Percentiles rank a stretch among this genome's conserved stretches.
Conservation (phyloP, 2,113 vertebrate species). For the Orientallactaga bullata region DNA sequence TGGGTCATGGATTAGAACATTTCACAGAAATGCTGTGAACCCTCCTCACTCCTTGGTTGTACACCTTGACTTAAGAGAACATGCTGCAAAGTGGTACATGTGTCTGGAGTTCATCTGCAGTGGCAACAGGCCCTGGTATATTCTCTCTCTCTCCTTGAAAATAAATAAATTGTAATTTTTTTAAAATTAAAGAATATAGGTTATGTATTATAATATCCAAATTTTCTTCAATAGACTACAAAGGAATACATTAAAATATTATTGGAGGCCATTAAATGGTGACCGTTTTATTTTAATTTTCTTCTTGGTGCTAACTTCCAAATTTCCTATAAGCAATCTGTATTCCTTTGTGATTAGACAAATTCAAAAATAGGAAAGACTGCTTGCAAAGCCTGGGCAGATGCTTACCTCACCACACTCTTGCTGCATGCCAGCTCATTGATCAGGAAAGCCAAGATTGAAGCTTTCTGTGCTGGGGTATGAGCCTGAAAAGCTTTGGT, state of each 20-base stretch:
- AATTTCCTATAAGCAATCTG: neutral
- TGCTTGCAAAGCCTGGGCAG: neutral
- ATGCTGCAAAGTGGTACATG: too few species aligned
- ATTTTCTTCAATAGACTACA: conserved; percentile 29
- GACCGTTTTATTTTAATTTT: conserved; percentile 7
- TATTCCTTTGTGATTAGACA: neutral
- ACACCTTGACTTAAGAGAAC: too few species aligned
- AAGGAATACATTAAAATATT: conserved; percentile 30
- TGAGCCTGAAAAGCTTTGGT: conserved; percentile 97
- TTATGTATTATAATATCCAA: neutral
- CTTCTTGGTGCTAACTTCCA: conserved; percentile 36
- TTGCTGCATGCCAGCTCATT: conserved; percentile 97
- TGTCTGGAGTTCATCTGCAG: too few species aligned
- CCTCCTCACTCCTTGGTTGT: too few species aligned
- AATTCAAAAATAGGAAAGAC: conserved; percentile 9
- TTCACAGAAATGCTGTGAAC: too few species aligned
- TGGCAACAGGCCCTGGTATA: too few species aligned
- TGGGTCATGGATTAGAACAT: too few species aligned
- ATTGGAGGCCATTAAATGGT: neutral
- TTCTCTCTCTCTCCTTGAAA: too few species aligned
- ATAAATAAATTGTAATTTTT: too few species aligned
- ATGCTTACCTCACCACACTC: conserved; percentile 93
- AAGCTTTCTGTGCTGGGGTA: conserved; percentile 93
- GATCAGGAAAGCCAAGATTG: conserved; percentile 93
- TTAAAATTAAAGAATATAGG: neutral